phyloP scores from a whole-genome alignment of 2,113 vertebrate genomes.

The human (Homo sapiens) region GRCh38 chr7:72184001-72184500 shows the following conservation, averaged over 20 bases:
- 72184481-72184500: not conserved
- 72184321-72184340: not conserved
- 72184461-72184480: not conserved
- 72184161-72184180: not conserved
- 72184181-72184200: not conserved
- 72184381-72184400: not conserved
- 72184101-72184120: not conserved
- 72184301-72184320: not conserved
- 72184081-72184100: not conserved
- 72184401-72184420: not conserved
- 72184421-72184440: not conserved
- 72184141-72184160: accelerated
- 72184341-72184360: not conserved
- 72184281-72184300: not conserved
- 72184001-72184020: not conserved
- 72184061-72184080: accelerated
- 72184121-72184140: not conserved
- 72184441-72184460: not conserved
- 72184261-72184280: not conserved
- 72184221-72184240: not conserved
- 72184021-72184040: slow-evolving; percentile 3
- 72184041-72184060: not conserved
- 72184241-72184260: not conserved
- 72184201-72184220: not conserved
- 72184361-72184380: not conserved